Base-by-base conservation (phyloP, 1,140 invertebrate genomes). In the Triops cancriformis region DNA sequence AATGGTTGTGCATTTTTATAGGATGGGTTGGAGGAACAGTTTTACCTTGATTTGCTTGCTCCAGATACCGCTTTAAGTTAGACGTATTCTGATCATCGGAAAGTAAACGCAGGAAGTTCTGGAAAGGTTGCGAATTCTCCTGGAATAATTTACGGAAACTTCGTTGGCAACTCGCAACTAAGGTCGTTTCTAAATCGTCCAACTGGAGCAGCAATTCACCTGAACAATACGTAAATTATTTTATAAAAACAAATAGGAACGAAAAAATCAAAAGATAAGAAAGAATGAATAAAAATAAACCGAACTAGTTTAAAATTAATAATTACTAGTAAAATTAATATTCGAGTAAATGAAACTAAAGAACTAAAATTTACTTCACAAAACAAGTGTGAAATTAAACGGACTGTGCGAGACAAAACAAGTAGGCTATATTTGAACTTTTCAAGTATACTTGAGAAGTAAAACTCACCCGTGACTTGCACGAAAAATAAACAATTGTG, bases 401-500 rank as follows among this genome's bases (percentile, higher is more conserved):
- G n/a, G n/a, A n/a, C n/a, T n/a, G n/a, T n/a, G n/a, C n/a, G n/a
- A n/a, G n/a, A n/a, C n/a, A n/a, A n/a, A n/a, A n/a, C n/a, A n/a
- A n/a, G n/a, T n/a, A n/a, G n/a, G n/a, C n/a, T n/a, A n/a, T n/a
- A n/a, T n/a, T n/a, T n/a, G n/a, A n/a, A n/a, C n/a, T n/a, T n/a
- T n/a, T n/a, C n/a, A n/a, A n/a, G n/a, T n/a, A n/a, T n/a, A n/a
- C n/a, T 37, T 37, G 7, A 37, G 31, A 37, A 37, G 31, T 37
- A 4, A 37, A 37, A 37, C 31, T 7, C 83, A 89, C 90, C 88
- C 80, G 90, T 88, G 80, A 87, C 89, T 82, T 93, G 90, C 82
- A 92, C 86, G 26, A 91, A 84, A 0, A 88, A 90, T 78, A 92
- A 85, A 81, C 89, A 91, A 79, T 90, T 88, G 82, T 91, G 90